Evolutionary conservation across 2,797 vertebrate genomes (phyloP).

Genomic region (Semaprochilodus insignis): DNA sequence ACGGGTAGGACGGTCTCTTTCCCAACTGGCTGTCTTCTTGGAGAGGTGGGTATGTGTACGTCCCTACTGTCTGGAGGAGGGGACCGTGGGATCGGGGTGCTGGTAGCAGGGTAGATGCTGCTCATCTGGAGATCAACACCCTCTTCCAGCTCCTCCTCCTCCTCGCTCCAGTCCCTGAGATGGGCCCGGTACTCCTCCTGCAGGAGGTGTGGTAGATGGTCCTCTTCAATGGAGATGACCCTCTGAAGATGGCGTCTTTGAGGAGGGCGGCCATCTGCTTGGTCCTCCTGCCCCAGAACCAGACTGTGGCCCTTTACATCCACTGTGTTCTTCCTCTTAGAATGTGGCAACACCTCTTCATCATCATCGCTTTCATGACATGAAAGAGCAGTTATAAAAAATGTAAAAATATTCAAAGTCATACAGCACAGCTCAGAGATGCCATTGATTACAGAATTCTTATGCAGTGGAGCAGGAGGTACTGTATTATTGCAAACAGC

Average conservation of each 20-base stretch:
- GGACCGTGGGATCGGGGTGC: constrained; percentile 30
- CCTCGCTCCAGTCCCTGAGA: constrained; percentile 74
- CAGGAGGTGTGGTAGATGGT: constrained; percentile 88
- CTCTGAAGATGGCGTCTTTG: constrained; percentile 77
- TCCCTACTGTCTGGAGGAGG: constrained; percentile 30
- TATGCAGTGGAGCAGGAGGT: not conserved
- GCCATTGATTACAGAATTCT: not conserved
- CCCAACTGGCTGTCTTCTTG: constrained; percentile 86
- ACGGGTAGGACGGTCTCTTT: constrained; percentile 85
- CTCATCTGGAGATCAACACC: constrained; percentile 71
- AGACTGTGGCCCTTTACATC: constrained; percentile 65
- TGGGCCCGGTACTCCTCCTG: constrained; percentile 71
- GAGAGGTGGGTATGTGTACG: constrained; percentile 68
- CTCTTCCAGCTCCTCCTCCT: constrained; percentile 66
- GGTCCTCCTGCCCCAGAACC: constrained; percentile 54
- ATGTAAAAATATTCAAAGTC: not conserved
- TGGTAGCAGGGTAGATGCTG: constrained; percentile 58
- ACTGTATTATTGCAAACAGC: not conserved
- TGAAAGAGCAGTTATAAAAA: not conserved
- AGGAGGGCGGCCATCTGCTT: constrained; percentile 9
- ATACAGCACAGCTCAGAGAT: not conserved
- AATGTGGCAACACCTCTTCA: constrained; percentile 71
- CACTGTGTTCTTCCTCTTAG: constrained; percentile 67
- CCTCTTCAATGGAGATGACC: constrained; percentile 96
- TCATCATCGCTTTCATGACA: constrained; percentile 75